Base-by-base conservation (phyloP, 2,113 vertebrate genomes). In the Oostethus manadensis region DNA sequence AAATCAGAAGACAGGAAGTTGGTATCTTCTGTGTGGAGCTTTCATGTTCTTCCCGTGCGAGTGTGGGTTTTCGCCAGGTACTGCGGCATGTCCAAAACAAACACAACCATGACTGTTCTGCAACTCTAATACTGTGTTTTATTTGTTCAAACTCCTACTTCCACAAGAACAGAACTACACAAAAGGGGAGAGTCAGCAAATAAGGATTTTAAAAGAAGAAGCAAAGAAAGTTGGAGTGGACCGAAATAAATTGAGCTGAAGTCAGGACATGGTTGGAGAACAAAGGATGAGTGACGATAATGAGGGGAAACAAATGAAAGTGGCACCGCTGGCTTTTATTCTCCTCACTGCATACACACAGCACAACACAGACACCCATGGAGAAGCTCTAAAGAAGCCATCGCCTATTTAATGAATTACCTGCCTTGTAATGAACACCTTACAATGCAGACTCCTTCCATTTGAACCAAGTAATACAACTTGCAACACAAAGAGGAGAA, bases 391-490 rank as follows among this genome's bases (percentile, higher is more conserved):
- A 71, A 77, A 56, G 26, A 67, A 74, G 64, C 64, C 35, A 29
- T 46, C 51, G 40, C 4, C 70, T 50, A 53, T 68, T 73, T 79
- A 70, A 76, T 74, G 68, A 83, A 79, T 76, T 54, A 64, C 74
- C 68, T 3, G 2, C 22, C 47, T 16, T 58, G 14, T 63, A 67
- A 76, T 59, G 68, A 68, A 69, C 57, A 74, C 60, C 73, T 70
- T 81, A 78, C 56, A 64, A 63, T 38, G 47, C 20, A 45, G 55
- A 79, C 71, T 62, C 64, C 56, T 49, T 46, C 33, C 49, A 53
- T 50, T 10, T 51, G 53, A 16, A 42, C 60, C 65, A 81, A 70
- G 62, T 74, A 76, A 86, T 84, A 81, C 63, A 83, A 71, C 15
- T 40, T 8, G 21, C 67, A 44, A 48, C 51, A 62, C 56, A 78